Conservation (phyloP, 2,888 invertebrate species). For the Clivina fossor region DNA sequence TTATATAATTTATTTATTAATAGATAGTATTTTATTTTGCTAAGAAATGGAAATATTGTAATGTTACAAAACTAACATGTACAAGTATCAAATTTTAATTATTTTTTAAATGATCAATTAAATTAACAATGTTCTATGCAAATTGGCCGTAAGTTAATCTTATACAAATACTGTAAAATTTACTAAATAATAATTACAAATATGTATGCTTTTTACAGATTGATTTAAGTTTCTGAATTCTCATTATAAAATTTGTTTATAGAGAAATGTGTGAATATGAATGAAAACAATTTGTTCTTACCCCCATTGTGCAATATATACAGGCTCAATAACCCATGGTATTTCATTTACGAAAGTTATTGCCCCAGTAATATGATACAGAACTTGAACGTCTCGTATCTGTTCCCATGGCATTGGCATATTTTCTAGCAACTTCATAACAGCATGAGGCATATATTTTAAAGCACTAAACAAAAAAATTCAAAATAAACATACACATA, state of each 20-base stretch:
- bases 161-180: too few species aligned
- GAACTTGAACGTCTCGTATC: slow-evolving; percentile 94
- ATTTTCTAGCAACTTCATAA: slow-evolving; percentile 97
- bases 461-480: slow-evolving; percentile 66
- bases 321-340: slow-evolving; percentile 98
- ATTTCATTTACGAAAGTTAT: slow-evolving; percentile 99
- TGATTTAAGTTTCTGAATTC: neutral
- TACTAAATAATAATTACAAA: neutral
- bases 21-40: too few species aligned
- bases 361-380: slow-evolving; percentile 99
- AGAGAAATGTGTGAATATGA: too few species aligned
- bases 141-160: too few species aligned
- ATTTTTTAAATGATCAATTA: neutral
- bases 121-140: too few species aligned
- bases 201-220: neutral
- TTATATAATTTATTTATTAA: too few species aligned
- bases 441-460: slow-evolving; percentile 99
- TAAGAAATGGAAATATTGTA: too few species aligned
- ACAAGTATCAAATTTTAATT: neutral
- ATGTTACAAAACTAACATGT: too few species aligned
- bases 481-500: slow-evolving; percentile 22
- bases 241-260: too few species aligned
- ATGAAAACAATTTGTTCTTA: slow-evolving; percentile 54
- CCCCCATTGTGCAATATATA: slow-evolving; percentile 99
- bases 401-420: slow-evolving; percentile 99